These are phyloP conservation scores for Pissodes strobi DNA, from an alignment of 1,140 invertebrate species.

Conservation along the genomic window DNA sequence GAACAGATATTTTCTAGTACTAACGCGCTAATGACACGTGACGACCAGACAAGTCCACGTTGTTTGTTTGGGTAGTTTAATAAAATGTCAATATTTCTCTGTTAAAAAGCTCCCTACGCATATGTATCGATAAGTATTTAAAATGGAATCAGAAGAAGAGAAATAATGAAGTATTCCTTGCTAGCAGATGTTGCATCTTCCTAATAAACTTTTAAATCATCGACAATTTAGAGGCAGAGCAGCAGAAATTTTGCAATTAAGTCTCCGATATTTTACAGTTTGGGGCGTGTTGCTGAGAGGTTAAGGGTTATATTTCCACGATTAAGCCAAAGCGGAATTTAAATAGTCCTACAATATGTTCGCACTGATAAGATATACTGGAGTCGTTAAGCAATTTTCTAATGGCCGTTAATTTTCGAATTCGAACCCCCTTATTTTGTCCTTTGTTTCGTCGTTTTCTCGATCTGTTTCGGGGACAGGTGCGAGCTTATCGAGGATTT, in stretches of 20 bases:
- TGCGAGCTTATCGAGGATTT: not conserved
- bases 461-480: constrained; percentile 3
- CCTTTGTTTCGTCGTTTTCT: not conserved
- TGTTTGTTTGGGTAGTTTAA: too few relatives aligned
- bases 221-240: constrained; percentile 35
- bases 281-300: constrained; percentile 39
- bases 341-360: constrained; percentile 40
- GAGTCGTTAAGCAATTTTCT: constrained; percentile 37
- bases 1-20: too few relatives aligned
- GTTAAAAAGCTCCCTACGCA: too few relatives aligned
- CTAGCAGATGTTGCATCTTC: constrained; percentile 36
- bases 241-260: constrained; percentile 37
- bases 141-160: too few relatives aligned
- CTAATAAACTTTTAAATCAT: constrained; percentile 41
- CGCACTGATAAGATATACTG: constrained; percentile 37
- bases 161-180: too few relatives aligned
- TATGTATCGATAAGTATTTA: too few relatives aligned
- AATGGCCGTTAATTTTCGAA: constrained; percentile 33
- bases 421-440: constrained; percentile 31
- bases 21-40: too few relatives aligned
- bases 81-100: too few relatives aligned
- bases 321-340: constrained; percentile 41
- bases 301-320: constrained; percentile 42
- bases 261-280: constrained; percentile 38
- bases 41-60: too few relatives aligned